Percentiles rank a stretch among this genome's conserved stretches.
Evolutionary conservation across 2,888 invertebrate genomes (phyloP).

Genomic region (Tenthredo scrophulariae): DNA sequence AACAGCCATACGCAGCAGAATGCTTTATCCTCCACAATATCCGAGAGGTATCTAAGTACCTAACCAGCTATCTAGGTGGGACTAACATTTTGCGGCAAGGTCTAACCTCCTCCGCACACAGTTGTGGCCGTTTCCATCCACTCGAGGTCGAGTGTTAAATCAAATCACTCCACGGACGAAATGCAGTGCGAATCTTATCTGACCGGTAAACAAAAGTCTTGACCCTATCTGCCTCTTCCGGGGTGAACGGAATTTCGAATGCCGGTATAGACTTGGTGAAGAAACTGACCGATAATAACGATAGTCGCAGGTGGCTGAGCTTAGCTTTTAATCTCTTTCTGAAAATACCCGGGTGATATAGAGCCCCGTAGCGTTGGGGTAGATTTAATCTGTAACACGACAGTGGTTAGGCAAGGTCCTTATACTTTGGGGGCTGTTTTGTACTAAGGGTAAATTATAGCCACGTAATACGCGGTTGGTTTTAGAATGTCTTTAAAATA

Average conservation of each 20-base stretch:
- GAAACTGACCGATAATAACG: not conserved
- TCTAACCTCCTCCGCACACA: not conserved
- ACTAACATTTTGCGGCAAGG: not conserved
- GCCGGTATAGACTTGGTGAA: not conserved
- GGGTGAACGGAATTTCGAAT: not conserved
- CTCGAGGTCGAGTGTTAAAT: not conserved
- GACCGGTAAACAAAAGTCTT: not conserved
- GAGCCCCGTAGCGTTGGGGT: not conserved
- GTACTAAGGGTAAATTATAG: not conserved
- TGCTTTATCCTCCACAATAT: constrained; percentile 39
- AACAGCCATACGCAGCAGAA: constrained; percentile 40
- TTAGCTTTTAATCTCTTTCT: constrained; percentile 15
- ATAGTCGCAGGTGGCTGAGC: not conserved
- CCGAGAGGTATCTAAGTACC: not conserved
- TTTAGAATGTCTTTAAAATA: constrained; percentile 5
- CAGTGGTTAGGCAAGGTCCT: not conserved
- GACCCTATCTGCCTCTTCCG: not conserved
- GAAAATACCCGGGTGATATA: not conserved
- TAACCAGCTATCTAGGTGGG: not conserved
- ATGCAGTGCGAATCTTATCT: not conserved
- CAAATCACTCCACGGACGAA: not conserved
- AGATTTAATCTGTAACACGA: not conserved
- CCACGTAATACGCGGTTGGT: constrained; percentile 5
- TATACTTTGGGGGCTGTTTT: not conserved
- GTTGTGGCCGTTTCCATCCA: not conserved